phyloP scores from a whole-genome alignment of 2,113 vertebrate species.

The Piaya cayana region DNA sequence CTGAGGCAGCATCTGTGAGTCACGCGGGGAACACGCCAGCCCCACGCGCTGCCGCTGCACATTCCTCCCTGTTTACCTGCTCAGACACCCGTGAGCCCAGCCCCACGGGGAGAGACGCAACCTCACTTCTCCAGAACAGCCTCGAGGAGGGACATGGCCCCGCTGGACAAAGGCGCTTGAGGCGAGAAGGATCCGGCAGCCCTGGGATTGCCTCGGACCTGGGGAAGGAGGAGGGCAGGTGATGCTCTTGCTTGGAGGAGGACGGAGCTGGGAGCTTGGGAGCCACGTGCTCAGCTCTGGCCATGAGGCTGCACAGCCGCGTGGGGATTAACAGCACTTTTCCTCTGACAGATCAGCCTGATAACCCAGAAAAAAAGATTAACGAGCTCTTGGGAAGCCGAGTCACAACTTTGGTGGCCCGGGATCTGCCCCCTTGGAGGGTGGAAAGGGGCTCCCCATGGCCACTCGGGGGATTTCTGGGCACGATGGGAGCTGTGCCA shows the following conservation, averaged over 20 bases:
- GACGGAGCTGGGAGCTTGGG: fast-evolving
- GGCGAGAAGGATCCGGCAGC: neutral
- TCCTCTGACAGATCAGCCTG: neutral
- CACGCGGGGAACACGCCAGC: neutral
- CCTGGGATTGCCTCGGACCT: neutral
- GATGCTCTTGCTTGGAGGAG: neutral
- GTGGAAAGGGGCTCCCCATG: too few species aligned
- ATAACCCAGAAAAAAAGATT: neutral
- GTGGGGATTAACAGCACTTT: neutral
- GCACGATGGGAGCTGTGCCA: neutral
- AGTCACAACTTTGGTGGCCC: neutral
- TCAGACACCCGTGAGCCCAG: neutral
- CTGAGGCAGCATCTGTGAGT: conserved; percentile 22
- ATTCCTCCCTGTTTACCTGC: conserved; percentile 32
- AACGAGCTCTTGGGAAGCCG: neutral
- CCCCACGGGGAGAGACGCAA: neutral
- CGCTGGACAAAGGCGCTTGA: neutral
- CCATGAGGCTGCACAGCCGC: neutral
- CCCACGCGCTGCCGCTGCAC: neutral
- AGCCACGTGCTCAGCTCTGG: fast-evolving
- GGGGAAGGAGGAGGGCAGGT: neutral
- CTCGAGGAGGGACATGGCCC: neutral
- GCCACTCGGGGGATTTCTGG: fast-evolving
- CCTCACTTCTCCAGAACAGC: neutral
- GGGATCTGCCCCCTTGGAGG: neutral